Percentiles rank a stretch among this genome's conserved stretches.
Evolutionary conservation across 2,113 vertebrate genomes (phyloP).

Genomic region (Uropsilus gracilis): DNA sequence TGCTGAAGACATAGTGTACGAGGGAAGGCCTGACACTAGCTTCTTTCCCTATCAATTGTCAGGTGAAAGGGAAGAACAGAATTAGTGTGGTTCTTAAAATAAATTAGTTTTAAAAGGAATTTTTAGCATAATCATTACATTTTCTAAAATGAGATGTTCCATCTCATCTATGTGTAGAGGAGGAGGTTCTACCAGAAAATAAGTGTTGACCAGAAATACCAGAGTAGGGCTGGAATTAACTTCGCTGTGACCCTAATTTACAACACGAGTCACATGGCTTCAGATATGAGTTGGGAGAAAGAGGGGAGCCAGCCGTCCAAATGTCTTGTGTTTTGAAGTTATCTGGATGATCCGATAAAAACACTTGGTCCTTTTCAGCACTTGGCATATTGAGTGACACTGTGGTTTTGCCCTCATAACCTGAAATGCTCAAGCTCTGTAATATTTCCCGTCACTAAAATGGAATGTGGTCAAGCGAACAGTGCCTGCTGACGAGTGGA

Average conservation of each 20-base stretch:
- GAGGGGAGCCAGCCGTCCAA: background rate
- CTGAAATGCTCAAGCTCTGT: background rate
- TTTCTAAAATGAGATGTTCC: conserved; percentile 44
- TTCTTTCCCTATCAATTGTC: background rate
- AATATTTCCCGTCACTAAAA: background rate
- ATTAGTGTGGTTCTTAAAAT: conserved; percentile 9
- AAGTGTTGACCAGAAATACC: background rate
- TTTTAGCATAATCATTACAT: background rate
- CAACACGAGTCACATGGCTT: background rate
- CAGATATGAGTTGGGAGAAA: background rate
- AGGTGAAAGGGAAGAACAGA: conserved; percentile 3
- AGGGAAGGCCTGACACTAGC: background rate
- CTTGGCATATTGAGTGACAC: background rate
- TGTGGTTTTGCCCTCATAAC: background rate
- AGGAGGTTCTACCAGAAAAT: background rate
- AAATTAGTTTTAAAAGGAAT: conserved; percentile 34
- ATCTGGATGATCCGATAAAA: background rate
- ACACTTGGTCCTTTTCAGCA: background rate
- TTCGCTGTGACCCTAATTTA: background rate
- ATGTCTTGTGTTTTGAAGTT: background rate
- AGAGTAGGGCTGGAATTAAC: background rate
- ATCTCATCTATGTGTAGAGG: background rate
- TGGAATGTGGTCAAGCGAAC: background rate
- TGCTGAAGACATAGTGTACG: background rate
- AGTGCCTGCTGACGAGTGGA: background rate